These are phyloP conservation scores for Morelia viridis DNA, from an alignment of 2,797 vertebrate species.

Conservation along the genomic window DNA sequence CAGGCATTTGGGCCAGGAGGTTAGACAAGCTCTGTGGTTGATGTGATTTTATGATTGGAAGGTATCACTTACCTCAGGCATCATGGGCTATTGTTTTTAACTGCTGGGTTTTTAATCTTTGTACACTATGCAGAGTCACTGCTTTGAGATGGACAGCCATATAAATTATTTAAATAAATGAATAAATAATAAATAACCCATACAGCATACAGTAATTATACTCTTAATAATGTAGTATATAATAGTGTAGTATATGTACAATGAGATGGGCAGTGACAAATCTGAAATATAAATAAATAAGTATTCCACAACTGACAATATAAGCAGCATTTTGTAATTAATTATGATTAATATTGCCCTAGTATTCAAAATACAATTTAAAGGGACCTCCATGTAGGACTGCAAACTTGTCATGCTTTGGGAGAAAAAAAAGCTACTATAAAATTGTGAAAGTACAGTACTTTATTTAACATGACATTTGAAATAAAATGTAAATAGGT, in stretches of 20 bases:
- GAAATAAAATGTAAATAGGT: conserved; percentile 42
- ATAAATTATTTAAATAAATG: not conserved
- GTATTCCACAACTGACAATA: conserved; percentile 15
- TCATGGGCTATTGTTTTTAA: not conserved
- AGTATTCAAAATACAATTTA: conserved; percentile 17
- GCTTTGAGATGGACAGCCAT: not conserved
- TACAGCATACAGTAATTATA: conserved; percentile 19
- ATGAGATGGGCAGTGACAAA: too few species aligned
- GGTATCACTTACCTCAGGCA: not conserved
- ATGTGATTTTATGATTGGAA: not conserved
- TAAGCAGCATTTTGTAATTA: conserved; percentile 29
- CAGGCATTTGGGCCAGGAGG: not conserved
- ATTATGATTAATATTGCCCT: not conserved
- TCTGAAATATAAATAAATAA: too few species aligned
- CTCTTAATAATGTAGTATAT: conserved; percentile 29
- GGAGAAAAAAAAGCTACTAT: conserved; percentile 24
- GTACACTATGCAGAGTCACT: not conserved
- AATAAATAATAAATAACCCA: not conserved
- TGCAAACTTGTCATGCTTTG: conserved; percentile 12
- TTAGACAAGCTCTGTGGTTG: not conserved
- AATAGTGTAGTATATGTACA: too few species aligned
- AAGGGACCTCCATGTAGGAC: not conserved
- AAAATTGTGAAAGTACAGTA: conserved; percentile 25
- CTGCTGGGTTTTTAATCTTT: not conserved
- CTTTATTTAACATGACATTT: conserved; percentile 32